These are phyloP conservation scores for Copidosoma aretas DNA, from an alignment of 2,888 invertebrate species.

Conservation along the genomic window DNA sequence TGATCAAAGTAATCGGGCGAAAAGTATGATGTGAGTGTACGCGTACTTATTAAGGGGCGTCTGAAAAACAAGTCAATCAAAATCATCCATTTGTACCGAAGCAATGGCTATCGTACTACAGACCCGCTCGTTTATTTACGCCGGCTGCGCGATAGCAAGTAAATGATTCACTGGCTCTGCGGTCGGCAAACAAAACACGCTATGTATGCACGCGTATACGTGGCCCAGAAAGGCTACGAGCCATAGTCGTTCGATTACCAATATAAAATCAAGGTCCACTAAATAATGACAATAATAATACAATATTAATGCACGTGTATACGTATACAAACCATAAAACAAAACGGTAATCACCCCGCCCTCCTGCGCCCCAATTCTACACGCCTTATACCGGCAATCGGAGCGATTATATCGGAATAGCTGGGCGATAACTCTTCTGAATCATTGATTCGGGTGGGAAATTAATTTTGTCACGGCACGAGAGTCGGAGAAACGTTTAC, in stretches of 20 bases:
- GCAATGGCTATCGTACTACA: no score
- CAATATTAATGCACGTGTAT: neutral
- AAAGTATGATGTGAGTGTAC: no score
- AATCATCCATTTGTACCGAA: no score
- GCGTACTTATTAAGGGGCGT: no score
- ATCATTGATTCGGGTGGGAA: neutral
- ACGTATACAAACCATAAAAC: neutral
- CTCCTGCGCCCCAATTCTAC: neutral
- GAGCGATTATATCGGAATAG: neutral
- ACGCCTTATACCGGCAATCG: no score
- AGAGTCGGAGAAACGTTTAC: neutral
- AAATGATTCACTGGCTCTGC: neutral
- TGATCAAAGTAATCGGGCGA: no score
- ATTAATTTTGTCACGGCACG: slow-evolving; percentile 11
- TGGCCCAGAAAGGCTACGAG: neutral
- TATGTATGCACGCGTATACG: no score
- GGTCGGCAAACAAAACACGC: no score
- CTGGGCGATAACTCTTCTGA: neutral
- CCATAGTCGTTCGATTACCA: neutral
- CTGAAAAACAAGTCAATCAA: no score
- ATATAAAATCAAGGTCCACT: neutral
- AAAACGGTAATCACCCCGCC: neutral
- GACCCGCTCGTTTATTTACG: neutral
- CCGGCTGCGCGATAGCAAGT: neutral
- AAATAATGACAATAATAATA: neutral